Conservation (phyloP, 2,888 invertebrate genomes). For the Cosmia pyralina region DNA sequence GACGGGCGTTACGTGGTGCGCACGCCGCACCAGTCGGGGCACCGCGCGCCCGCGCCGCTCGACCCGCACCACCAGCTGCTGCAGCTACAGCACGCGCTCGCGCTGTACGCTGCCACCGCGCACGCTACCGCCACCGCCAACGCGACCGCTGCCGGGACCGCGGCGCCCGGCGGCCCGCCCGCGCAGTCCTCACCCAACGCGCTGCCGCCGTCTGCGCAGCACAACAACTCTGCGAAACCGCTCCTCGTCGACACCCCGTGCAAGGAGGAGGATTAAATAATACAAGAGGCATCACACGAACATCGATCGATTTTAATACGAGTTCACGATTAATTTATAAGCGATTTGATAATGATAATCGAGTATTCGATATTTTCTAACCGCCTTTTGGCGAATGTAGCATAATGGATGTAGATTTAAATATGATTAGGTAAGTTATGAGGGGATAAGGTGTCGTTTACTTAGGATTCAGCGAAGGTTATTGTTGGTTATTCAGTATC, state of each 20-base stretch:
- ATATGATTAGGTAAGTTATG: conserved; percentile 78
- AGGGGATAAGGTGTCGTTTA: conserved; percentile 87
- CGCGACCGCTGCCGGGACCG: conserved; percentile 75
- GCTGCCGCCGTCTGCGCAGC: conserved; percentile 76
- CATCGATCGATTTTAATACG: conserved; percentile 63
- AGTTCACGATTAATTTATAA: conserved; percentile 71
- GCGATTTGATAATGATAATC: conserved; percentile 73
- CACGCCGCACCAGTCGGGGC: conserved; percentile 88
- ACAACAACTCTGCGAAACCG: conserved; percentile 81
- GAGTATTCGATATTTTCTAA: conserved; percentile 80
- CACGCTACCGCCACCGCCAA: conserved; percentile 85
- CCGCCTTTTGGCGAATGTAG: conserved; percentile 86
- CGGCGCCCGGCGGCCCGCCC: conserved; percentile 70
- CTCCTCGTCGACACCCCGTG: conserved; percentile 86
- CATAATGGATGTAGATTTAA: conserved; percentile 83
- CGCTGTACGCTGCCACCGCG: conserved; percentile 86
- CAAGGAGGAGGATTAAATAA: conserved; percentile 84
- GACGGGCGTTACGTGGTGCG: conserved; percentile 88
- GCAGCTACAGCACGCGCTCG: conserved; percentile 87
- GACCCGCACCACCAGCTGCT: conserved; percentile 88
- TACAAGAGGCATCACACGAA: conserved; percentile 45
- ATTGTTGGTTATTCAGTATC: conserved; percentile 85
- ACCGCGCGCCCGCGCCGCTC: conserved; percentile 86
- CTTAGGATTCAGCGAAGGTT: conserved; percentile 83
- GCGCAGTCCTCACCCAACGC: conserved; percentile 79